A percentile compares a stretch with the other conserved stretches of the same genome.
phyloP scores from a whole-genome alignment of 1,140 invertebrate genomes.

The Octopus bimaculoides region DNA sequence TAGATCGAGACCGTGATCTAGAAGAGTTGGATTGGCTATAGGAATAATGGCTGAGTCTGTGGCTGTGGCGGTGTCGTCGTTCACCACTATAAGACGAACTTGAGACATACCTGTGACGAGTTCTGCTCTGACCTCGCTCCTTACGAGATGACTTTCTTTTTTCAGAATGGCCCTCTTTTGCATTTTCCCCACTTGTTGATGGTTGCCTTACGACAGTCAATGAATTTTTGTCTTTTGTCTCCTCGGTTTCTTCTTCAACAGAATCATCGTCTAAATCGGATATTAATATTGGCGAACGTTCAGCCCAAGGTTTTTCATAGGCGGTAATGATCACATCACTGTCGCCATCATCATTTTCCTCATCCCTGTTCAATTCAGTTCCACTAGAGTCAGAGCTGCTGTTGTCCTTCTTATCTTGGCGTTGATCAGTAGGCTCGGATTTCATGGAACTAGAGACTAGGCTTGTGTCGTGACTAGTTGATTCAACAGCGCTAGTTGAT shows the following conservation, averaged over 20 bases:
- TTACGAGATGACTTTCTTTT: slow-evolving; percentile 3
- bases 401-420: not conserved
- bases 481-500: not conserved
- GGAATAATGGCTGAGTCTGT: not conserved
- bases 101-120: not conserved
- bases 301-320: slow-evolving; percentile 61
- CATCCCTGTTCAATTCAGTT: slow-evolving; percentile 15
- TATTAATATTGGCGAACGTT: slow-evolving; percentile 61
- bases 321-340: slow-evolving; percentile 55
- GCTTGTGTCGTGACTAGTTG: not conserved
- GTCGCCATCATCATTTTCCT: slow-evolving; percentile 23
- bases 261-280: slow-evolving; percentile 51
- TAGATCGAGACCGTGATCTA: not conserved
- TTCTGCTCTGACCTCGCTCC: not conserved
- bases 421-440: not conserved
- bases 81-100: not conserved
- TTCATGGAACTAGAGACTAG: not conserved
- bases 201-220: not conserved
- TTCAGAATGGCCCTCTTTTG: slow-evolving; percentile 1
- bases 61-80: too few relatives aligned
- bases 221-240: slow-evolving; percentile 20
- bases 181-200: slow-evolving; percentile 23
- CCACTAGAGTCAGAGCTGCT: slow-evolving; percentile 24
- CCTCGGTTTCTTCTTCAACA: slow-evolving; percentile 14
- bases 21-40: not conserved